Percentiles rank a stretch among this genome's conserved stretches.
These are phyloP conservation scores for Pelodiscus sinensis DNA, from an alignment of 2,113 vertebrate genomes.

Conservation along the genomic window DNA sequence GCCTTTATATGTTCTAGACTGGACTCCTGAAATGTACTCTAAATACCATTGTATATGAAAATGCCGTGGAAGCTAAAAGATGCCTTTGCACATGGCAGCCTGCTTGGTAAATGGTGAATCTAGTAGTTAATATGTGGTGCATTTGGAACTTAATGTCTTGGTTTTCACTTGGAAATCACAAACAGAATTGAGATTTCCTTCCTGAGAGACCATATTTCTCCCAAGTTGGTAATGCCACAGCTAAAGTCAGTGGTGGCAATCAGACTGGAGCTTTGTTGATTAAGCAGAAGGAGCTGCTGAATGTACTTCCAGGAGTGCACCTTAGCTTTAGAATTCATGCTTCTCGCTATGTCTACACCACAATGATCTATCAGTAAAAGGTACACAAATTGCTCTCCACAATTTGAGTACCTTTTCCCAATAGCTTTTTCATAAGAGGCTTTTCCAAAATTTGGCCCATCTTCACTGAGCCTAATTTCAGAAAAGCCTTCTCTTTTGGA, in stretches of 20 bases:
- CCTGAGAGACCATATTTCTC: background rate
- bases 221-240: background rate
- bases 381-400: no score
- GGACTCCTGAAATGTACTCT: background rate
- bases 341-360: background rate
- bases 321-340: background rate
- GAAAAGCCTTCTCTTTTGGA: no score
- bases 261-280: background rate
- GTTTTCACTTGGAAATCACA: background rate
- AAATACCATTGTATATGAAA: background rate
- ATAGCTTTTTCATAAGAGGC: no score
- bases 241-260: background rate
- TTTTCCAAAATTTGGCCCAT: no score
- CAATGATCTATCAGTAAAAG: no score
- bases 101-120: background rate
- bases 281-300: background rate
- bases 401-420: no score
- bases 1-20: background rate
- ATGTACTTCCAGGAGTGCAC: background rate
- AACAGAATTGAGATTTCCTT: background rate
- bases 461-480: no score
- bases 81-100: background rate
- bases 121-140: background rate
- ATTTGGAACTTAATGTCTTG: background rate
- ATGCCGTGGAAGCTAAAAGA: background rate